Evolutionary conservation across 2,797 vertebrate species (phyloP).

Genomic region (Hypotaenidia okinawae): DNA sequence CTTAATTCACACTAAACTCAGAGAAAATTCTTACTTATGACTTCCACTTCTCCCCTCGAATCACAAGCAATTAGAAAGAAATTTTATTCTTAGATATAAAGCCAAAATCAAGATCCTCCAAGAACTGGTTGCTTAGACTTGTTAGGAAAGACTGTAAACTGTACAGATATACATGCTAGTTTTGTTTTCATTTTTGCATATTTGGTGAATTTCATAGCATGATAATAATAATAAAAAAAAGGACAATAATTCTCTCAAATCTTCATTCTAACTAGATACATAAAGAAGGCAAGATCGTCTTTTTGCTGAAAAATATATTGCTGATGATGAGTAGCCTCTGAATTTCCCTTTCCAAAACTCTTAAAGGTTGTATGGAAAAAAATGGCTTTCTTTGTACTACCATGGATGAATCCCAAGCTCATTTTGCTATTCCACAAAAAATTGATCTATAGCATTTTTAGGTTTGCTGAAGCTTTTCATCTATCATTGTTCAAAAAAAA

Average conservation of each 20-base stretch:
- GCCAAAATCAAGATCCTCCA: not conserved
- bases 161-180: not conserved
- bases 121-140: not conserved
- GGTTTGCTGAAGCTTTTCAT: not conserved
- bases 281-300: not conserved
- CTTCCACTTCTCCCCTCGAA: not conserved
- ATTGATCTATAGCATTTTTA: not conserved
- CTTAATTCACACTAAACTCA: not conserved
- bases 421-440: not conserved
- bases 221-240: not conserved
- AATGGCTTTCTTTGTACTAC: not conserved
- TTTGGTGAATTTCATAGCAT: not conserved
- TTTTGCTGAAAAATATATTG: not conserved
- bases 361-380: not conserved
- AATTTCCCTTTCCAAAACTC: not conserved
- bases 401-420: not conserved
- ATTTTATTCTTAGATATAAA: not conserved
- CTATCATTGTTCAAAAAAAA: not conserved
- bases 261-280: not conserved
- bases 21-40: not conserved
- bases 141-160: not conserved
- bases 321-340: not conserved
- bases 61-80: not conserved
- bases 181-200: not conserved
- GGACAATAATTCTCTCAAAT: not conserved